Base-by-base conservation (phyloP, 2,888 invertebrate genomes). In the Glaucopsyche alexis region DNA sequence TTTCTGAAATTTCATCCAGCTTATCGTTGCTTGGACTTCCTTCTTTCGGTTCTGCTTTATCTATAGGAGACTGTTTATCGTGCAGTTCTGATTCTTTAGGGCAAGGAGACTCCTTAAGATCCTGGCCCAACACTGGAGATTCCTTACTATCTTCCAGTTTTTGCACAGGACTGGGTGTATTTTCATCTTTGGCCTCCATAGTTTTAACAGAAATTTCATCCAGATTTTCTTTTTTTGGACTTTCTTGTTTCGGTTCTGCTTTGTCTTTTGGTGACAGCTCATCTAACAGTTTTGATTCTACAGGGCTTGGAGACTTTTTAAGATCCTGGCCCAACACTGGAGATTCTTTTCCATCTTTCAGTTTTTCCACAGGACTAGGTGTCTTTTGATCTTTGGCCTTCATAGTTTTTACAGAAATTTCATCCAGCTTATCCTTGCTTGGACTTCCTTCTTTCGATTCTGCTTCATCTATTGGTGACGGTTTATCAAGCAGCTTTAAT, bases 311-410 rank as follows among this genome's bases (percentile, higher is more conserved):
- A 19, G 16, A 19, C 9, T 19, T 55, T 8, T 19, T 55, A 8
- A 19, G 1, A 1, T 19, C 16, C 55, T 55, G 55, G 7, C 16
- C 49, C 5, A 14, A 49, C 1, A 3, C 1, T 49, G 13, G 49
- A 5, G 49, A 14, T 14, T 45, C 40, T 16, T 45, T 13, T 0
- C n/a, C 8, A 7, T 65, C 65, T n/a, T 14, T 14, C 0, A 2
- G 16, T 11, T 74, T 72, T 9, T 49, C 49, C 0, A 67, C 66
- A 29, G 74, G 71, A 16, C 74, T 78, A 4, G 72, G 60, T n/a
- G 60, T 74, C 14, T 76, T 78, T 0, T 76, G 74, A 5, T 74
- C 73, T 6, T 38, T 40, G 6, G 40, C 11, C 6, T 11, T 38
- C 14, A 14, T 13, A 4, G 40, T 40, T 40, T 40, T 40, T 40